phyloP scores from a whole-genome alignment of 2,797 vertebrate genomes.

The Simalia tracyae region DNA sequence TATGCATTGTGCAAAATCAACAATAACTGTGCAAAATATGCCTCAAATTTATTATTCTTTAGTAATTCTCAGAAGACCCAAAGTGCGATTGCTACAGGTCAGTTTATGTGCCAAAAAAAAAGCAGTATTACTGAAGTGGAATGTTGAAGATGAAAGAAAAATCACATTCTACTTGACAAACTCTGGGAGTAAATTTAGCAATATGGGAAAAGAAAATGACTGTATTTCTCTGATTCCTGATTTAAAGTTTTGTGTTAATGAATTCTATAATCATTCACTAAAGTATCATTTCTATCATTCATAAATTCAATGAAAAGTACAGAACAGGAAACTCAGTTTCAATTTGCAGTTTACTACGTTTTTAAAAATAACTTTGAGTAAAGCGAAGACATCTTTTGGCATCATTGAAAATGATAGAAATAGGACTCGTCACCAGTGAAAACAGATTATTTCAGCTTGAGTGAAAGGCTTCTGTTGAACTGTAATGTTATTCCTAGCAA shows the following conservation, averaged over 20 bases:
- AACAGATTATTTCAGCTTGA: conserved; percentile 9
- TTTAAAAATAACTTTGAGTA: not conserved
- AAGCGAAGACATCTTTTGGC: not conserved
- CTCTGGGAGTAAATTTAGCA: not conserved
- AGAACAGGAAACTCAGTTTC: not conserved
- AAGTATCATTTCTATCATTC: not conserved
- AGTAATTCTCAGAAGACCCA: not conserved
- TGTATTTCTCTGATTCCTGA: not conserved
- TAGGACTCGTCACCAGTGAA: conserved; percentile 1
- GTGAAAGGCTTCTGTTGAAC: conserved; percentile 11
- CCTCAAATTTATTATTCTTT: not conserved
- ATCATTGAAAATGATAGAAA: conserved; percentile 5
- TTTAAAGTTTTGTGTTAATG: not conserved
- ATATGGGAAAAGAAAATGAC: not conserved
- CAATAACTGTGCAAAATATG: too few relatives aligned
- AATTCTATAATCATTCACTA: not conserved
- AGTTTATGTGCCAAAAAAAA: not conserved
- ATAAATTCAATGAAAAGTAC: not conserved
- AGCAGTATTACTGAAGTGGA: not conserved
- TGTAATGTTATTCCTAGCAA: conserved; percentile 30
- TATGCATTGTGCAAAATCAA: not conserved
- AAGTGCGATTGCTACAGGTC: not conserved
- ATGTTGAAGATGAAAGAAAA: not conserved
- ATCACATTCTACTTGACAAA: not conserved
- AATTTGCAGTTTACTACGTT: not conserved